Conservation (phyloP, 2,888 invertebrate genomes). For the Cosmopolites sordidus region DNA sequence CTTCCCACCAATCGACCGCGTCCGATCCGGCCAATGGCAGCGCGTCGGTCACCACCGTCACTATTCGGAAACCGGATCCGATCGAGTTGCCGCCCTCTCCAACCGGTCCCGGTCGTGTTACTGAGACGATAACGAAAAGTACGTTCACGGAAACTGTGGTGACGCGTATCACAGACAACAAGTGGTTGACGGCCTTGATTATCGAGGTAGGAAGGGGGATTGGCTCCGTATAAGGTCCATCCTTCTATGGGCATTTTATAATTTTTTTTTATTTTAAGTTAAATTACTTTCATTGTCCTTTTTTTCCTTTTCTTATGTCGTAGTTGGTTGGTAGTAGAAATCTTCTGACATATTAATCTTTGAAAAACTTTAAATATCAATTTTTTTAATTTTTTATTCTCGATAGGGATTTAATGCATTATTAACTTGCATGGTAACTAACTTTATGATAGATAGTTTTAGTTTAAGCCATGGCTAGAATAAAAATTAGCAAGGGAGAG, state of each 20-base stretch:
- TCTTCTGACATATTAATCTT: too few species aligned
- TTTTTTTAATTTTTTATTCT: too few species aligned
- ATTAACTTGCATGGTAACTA: too few species aligned
- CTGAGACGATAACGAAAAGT: conserved; percentile 93
- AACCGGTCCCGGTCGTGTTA: conserved; percentile 79
- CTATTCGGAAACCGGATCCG: conserved; percentile 70
- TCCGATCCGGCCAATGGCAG: conserved; percentile 47
- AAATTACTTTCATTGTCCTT: conserved; percentile 13
- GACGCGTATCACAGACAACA: conserved; percentile 90
- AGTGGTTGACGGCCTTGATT: conserved; percentile 78
- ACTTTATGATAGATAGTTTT: too few species aligned
- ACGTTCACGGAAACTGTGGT: conserved; percentile 93
- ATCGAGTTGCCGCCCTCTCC: conserved; percentile 67
- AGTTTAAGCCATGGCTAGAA: too few species aligned
- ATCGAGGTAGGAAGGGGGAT: conserved; percentile 70
- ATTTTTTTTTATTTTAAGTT: conserved; percentile 4
- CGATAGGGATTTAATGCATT: too few species aligned
- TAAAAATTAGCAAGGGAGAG: too few species aligned
- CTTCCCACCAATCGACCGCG: conserved; percentile 34
- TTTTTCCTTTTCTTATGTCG: conserved; percentile 11
- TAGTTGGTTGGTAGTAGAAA: conserved; percentile 25
- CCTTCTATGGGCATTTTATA: neutral
- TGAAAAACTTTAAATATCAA: too few species aligned
- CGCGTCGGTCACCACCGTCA: conserved; percentile 50
- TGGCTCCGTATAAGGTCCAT: conserved; percentile 4